phyloP scores from a whole-genome alignment of 2,888 invertebrate genomes.

The Spilarctia lutea region DNA sequence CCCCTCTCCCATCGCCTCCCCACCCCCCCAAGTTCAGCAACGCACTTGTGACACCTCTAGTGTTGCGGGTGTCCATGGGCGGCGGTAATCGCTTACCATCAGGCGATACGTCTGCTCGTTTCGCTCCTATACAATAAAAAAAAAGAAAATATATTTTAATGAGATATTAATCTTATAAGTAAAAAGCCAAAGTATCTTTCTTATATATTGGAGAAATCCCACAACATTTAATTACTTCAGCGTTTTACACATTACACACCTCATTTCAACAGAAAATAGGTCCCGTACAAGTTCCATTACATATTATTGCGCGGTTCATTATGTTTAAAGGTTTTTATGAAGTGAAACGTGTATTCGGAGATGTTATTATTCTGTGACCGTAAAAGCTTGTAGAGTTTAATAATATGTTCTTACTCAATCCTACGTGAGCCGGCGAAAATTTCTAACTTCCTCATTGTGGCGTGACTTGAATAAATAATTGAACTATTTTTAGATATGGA shows the following conservation, averaged over 20 bases:
- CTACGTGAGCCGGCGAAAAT: neutral
- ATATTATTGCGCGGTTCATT: constrained; percentile 1
- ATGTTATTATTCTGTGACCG: neutral
- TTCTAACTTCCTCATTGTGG: constrained; percentile 14
- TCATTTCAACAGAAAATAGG: neutral
- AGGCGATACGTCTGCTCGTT: too few species aligned
- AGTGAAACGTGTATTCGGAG: neutral
- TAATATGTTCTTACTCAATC: constrained; percentile 1
- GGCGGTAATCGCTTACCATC: too few species aligned
- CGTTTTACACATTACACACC: neutral
- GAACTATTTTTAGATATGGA: constrained; percentile 8
- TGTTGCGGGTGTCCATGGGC: too few species aligned
- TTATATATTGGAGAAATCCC: neutral
- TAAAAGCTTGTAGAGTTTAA: neutral
- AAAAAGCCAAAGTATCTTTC: neutral
- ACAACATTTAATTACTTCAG: neutral
- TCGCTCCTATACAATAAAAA: too few species aligned
- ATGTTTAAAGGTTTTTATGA: neutral
- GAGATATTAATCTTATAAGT: neutral
- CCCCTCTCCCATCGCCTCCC: too few species aligned
- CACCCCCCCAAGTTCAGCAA: too few species aligned
- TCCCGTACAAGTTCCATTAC: neutral
- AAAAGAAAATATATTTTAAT: neutral
- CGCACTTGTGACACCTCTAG: too few species aligned
- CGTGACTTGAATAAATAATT: constrained; percentile 16